Evolutionary conservation across 2,113 vertebrate species (phyloP).

Genomic region (Bostrychus sinensis): DNA sequence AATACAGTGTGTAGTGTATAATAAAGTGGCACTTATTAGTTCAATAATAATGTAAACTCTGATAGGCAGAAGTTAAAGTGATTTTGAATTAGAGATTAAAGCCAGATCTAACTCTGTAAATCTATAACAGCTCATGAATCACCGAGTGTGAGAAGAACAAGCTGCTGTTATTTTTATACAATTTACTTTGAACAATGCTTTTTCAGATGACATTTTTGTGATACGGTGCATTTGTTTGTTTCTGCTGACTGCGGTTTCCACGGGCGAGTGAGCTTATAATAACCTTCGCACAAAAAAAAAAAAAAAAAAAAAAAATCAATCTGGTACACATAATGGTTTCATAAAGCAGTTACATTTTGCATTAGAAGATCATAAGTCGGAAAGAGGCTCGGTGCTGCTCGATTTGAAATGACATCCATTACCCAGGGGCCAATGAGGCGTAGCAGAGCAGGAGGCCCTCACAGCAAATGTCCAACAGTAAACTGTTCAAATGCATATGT

Average conservation of each 20-base stretch:
- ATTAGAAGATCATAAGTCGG: slow-evolving; percentile 48
- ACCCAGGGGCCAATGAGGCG: slow-evolving; percentile 4
- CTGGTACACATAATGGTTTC: slow-evolving; percentile 16
- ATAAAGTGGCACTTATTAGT: no score
- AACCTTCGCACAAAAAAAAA: no score
- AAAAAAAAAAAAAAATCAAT: slow-evolving; percentile 40
- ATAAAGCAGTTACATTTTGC: slow-evolving; percentile 47
- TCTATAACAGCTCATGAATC: no score
- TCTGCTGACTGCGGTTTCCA: slow-evolving; percentile 11
- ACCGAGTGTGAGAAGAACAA: no score
- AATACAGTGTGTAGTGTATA: no score
- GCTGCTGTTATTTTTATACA: not conserved
- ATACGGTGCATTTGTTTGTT: not conserved
- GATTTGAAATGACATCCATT: slow-evolving; percentile 50
- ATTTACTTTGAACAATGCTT: not conserved
- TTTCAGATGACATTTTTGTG: slow-evolving; percentile 20
- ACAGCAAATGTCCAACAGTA: slow-evolving; percentile 3
- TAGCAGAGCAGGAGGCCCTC: not conserved
- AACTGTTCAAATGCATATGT: slow-evolving; percentile 23
- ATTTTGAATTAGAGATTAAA: not conserved
- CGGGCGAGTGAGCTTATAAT: slow-evolving; percentile 34
- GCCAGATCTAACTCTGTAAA: not conserved
- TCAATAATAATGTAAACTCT: no score
- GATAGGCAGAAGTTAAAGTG: not conserved
- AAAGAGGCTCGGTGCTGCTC: slow-evolving; percentile 33